phyloP scores from a whole-genome alignment of 1,140 invertebrate genomes.

The Calephelis virginiensis region DNA sequence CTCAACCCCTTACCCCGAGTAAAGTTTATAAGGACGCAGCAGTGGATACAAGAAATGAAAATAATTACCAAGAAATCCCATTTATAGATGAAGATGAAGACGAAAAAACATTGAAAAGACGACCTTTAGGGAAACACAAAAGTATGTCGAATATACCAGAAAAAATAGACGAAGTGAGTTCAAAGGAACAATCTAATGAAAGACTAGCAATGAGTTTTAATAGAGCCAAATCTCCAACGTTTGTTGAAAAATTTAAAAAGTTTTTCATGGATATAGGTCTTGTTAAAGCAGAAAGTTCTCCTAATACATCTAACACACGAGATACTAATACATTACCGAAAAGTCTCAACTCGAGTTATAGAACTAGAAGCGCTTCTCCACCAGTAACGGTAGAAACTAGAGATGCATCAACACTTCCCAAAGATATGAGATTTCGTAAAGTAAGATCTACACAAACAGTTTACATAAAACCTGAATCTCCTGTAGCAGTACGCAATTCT shows the following conservation, averaged over 20 bases:
- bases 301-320: slow-evolving; percentile 27
- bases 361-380: slow-evolving; percentile 51
- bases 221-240: slow-evolving; percentile 65
- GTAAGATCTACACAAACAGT: slow-evolving; percentile 66
- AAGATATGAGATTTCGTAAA: slow-evolving; percentile 71
- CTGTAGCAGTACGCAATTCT: slow-evolving; percentile 34
- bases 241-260: slow-evolving; percentile 70
- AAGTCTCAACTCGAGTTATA: slow-evolving; percentile 55
- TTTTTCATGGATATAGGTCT: slow-evolving; percentile 69
- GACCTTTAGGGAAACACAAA: slow-evolving; percentile 60
- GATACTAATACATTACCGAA: slow-evolving; percentile 57
- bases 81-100: slow-evolving; percentile 71
- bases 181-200: slow-evolving; percentile 54
- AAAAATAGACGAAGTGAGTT: slow-evolving; percentile 57
- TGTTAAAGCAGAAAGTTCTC: slow-evolving; percentile 48
- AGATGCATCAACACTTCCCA: slow-evolving; percentile 63
- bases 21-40: slow-evolving; percentile 62
- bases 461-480: slow-evolving; percentile 61
- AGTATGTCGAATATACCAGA: slow-evolving; percentile 70
- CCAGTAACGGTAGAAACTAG: slow-evolving; percentile 39
- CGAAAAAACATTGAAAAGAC: slow-evolving; percentile 42
- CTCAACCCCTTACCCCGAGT: slow-evolving; percentile 37
- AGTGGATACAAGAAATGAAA: slow-evolving; percentile 67
- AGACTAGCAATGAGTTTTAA: slow-evolving; percentile 59
- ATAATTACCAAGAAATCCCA: slow-evolving; percentile 69